phyloP scores from a whole-genome alignment of 2,888 invertebrate genomes.

The Gisinianus flammeolus region DNA sequence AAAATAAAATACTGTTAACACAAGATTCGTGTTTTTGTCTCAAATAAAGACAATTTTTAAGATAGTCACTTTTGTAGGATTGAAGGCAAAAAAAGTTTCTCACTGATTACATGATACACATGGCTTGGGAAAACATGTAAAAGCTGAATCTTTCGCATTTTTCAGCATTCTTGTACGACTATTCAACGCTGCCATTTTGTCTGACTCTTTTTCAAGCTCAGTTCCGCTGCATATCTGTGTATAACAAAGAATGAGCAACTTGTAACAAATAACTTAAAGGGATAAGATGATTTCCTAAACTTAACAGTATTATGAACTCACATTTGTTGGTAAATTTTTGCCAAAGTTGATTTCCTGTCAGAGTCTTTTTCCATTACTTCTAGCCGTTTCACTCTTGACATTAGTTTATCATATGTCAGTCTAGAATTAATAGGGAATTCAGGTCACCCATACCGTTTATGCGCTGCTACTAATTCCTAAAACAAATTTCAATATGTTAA shows the following conservation, averaged over 20 bases:
- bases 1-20: too few species aligned
- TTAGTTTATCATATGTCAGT: slow-evolving; percentile 8
- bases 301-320: not conserved
- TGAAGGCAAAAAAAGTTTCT: too few species aligned
- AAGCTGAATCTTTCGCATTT: not conserved
- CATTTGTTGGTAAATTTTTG: not conserved
- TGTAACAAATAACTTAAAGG: not conserved
- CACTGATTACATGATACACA: too few species aligned
- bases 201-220: not conserved
- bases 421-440: not conserved
- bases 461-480: not conserved
- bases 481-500: too few species aligned
- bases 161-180: not conserved
- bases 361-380: not conserved
- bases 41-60: too few species aligned
- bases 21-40: too few species aligned
- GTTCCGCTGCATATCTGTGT: not conserved
- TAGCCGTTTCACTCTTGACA: not conserved
- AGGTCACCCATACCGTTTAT: slow-evolving; percentile 14
- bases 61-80: too few species aligned
- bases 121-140: too few species aligned
- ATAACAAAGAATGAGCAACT: not conserved
- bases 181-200: slow-evolving; percentile 3
- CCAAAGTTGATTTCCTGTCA: not conserved
- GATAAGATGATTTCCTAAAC: not conserved